Base-by-base conservation (phyloP, 2,888 invertebrate genomes). In the Apoderus coryli region DNA sequence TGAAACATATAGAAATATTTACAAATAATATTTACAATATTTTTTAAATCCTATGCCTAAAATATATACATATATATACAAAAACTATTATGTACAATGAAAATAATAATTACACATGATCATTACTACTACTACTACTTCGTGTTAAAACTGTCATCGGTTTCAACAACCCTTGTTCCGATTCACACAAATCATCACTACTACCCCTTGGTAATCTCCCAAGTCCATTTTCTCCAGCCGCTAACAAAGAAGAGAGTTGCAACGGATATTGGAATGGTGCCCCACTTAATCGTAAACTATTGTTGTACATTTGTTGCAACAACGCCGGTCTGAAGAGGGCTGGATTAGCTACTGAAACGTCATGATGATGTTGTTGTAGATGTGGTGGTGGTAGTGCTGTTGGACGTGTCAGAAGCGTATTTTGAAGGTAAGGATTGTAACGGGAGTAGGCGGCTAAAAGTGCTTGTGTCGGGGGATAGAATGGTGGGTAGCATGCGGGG, bases 381-480 rank as follows among this genome's bases (percentile, higher is more conserved):
- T n/a, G n/a, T n/a, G n/a, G n/a, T n/a, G n/a, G n/a, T n/a, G n/a
- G n/a, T n/a, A n/a, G n/a, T n/a, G n/a, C 62, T 51, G 59, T 62
- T 35, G 65, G 64, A 44, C 68, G 66, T 47, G 65, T 61, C 32
- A 59, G 65, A 9, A 56, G 35, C 29, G 53, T 39, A 10, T 42
- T 33, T 40, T 59, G 65, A 42, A 54, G 63, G 50, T 69, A 79
- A 31, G 63, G 80, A 56, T 52, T 76, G 57, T 69, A 81, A 41
- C 69, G 62, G 41, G 53, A 53, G 47, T 80, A 79, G 48, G 79
- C 69, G 31, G 76, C 68, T 1, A 67, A 63, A 34, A 69, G 63
- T 22, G 69, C 53, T 6, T n/a, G n/a, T n/a, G 39, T 37, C 2
- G 37, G 26, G 2, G 41, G 40, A 22, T 47, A 45, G 33, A 46